Evolutionary conservation across 2,888 invertebrate species (phyloP).

Genomic region (Apoda limacodes): DNA sequence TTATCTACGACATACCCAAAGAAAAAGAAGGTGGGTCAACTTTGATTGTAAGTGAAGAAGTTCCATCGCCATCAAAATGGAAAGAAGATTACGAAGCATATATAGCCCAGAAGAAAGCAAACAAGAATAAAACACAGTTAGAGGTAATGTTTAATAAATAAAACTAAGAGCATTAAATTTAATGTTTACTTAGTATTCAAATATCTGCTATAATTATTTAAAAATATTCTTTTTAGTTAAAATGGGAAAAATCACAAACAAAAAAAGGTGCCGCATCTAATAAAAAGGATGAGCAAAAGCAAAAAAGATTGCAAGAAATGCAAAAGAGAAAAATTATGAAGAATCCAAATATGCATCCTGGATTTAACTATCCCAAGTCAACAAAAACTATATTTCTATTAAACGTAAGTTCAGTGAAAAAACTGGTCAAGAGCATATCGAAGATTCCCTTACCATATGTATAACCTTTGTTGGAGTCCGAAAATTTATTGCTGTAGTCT

Average conservation of each 20-base stretch:
- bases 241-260: slow-evolving; percentile 30
- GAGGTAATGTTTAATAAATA: slow-evolving; percentile 17
- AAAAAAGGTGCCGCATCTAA: slow-evolving; percentile 26
- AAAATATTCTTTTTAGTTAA: slow-evolving; percentile 24
- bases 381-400: slow-evolving; percentile 29
- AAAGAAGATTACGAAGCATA: slow-evolving; percentile 32
- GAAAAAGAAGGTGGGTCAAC: slow-evolving; percentile 31
- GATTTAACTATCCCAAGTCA: slow-evolving; percentile 40
- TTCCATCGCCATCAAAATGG: slow-evolving; percentile 40
- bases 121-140: slow-evolving; percentile 29
- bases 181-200: not conserved
- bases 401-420: too few species aligned
- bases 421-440: too few species aligned
- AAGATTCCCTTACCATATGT: too few species aligned
- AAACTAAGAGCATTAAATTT: too few species aligned
- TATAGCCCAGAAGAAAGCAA: slow-evolving; percentile 27
- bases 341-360: slow-evolving; percentile 45
- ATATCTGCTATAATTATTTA: not conserved
- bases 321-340: slow-evolving; percentile 43
- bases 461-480: too few species aligned
- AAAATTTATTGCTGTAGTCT: too few species aligned
- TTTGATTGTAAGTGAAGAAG: slow-evolving; percentile 35
- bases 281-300: slow-evolving; percentile 30
- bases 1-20: slow-evolving; percentile 42
- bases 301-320: slow-evolving; percentile 29